Percentiles rank a stretch among this genome's conserved stretches.
phyloP scores from a whole-genome alignment of 2,797 vertebrate genomes.

The Protonibea diacanthus region DNA sequence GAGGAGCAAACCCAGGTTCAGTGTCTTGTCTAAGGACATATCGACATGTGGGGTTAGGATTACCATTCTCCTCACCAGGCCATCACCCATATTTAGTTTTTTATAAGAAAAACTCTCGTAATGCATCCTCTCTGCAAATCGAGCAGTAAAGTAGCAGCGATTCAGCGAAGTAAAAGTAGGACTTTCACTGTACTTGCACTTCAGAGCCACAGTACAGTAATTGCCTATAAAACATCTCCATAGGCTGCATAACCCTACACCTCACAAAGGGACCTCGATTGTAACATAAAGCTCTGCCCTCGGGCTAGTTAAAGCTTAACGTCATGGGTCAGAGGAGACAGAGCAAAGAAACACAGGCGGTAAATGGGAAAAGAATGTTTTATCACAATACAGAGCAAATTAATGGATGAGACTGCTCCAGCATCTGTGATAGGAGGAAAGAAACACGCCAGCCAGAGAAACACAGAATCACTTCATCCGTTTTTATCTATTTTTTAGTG shows the following conservation, averaged over 20 bases:
- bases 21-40: neutral
- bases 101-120: neutral
- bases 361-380: slow-evolving; percentile 36
- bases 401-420: neutral
- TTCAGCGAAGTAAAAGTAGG: slow-evolving; percentile 15
- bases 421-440: neutral
- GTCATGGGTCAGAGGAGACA: slow-evolving; percentile 40
- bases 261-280: slow-evolving; percentile 17
- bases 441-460: slow-evolving; percentile 1
- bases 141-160: slow-evolving; percentile 12
- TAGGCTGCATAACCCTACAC: slow-evolving; percentile 20
- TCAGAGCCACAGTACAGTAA: slow-evolving; percentile 36
- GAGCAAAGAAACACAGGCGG: slow-evolving; percentile 9
- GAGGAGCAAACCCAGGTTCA: too few relatives aligned
- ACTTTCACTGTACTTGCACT: slow-evolving; percentile 15
- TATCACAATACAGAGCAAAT: neutral
- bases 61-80: neutral
- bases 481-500: neutral
- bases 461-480: neutral
- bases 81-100: neutral
- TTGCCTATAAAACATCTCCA: slow-evolving; percentile 40
- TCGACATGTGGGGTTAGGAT: too few relatives aligned
- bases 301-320: slow-evolving; percentile 36
- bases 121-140: neutral
- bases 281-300: slow-evolving; percentile 46